Evolutionary conservation across 2,113 vertebrate genomes (phyloP).

Genomic region (Vulpes ferrilata): DNA sequence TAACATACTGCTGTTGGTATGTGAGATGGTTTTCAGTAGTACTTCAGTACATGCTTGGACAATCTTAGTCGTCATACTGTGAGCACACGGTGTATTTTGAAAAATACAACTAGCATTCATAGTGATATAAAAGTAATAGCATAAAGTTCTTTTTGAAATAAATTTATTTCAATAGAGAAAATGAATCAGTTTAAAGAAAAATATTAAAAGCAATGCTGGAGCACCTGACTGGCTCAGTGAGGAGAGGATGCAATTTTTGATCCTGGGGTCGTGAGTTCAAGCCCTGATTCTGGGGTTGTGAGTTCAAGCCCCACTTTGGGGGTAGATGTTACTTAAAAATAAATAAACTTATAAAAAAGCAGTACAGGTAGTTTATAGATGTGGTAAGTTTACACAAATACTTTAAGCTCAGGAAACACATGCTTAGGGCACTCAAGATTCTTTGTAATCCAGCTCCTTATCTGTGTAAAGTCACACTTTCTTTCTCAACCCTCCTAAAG

Average conservation of each 20-base stretch:
- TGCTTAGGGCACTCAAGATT: not conserved
- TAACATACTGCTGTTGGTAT: not conserved
- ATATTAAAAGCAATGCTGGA: not conserved
- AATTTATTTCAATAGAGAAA: not conserved
- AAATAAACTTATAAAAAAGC: not conserved
- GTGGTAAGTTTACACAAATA: not conserved
- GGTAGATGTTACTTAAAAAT: not conserved
- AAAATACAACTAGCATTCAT: not conserved
- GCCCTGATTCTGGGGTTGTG: too few relatives aligned
- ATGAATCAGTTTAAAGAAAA: not conserved
- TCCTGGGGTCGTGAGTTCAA: not conserved
- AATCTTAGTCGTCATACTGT: not conserved
- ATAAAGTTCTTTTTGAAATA: not conserved
- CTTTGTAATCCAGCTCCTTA: not conserved
- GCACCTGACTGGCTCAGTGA: not conserved
- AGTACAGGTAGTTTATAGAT: not conserved
- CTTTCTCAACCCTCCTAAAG: not conserved
- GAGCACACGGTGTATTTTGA: not conserved
- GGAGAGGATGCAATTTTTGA: not conserved
- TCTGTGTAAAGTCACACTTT: not conserved
- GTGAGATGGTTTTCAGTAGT: not conserved
- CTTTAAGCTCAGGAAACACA: not conserved
- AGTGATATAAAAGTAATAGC: not conserved
- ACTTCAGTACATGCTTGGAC: not conserved
- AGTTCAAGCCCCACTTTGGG: not conserved